Conservation (phyloP, 2,888 invertebrate genomes). For the Hypolimnas misippus region DNA sequence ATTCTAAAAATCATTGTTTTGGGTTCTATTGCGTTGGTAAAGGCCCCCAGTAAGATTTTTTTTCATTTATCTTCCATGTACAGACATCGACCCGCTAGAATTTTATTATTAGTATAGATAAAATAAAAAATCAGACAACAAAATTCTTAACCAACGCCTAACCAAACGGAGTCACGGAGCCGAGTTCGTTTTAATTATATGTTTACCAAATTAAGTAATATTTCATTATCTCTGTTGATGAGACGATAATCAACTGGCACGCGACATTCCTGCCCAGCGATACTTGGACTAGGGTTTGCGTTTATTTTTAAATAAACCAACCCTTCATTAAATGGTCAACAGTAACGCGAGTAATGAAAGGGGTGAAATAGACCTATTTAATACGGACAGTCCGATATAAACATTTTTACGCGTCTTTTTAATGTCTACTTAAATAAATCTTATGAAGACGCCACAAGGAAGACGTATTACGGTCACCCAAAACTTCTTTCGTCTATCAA, state of each 20-base stretch:
- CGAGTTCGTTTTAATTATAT: background rate
- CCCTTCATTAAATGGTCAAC: slow-evolving; percentile 31
- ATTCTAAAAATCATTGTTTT: no score
- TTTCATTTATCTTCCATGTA: no score
- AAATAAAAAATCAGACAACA: background rate
- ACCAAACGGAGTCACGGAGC: no score
- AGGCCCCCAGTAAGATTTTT: no score
- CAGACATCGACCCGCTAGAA: no score
- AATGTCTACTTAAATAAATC: no score
- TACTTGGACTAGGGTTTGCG: slow-evolving; percentile 19
- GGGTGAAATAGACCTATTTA: slow-evolving; percentile 19
- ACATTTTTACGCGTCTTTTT: no score
- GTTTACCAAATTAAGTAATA: slow-evolving; percentile 21
- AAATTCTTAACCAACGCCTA: background rate
- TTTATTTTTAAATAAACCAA: slow-evolving; percentile 23
- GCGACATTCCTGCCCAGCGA: slow-evolving; percentile 23
- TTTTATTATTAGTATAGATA: no score
- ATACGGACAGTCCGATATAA: background rate
- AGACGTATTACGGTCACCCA: no score
- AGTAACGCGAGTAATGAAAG: slow-evolving; percentile 22
- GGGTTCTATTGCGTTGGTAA: no score
- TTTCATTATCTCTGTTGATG: slow-evolving; percentile 13
- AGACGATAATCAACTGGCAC: slow-evolving; percentile 26
- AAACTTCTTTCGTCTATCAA: no score
- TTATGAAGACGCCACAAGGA: background rate